Evolutionary conservation across 1,140 invertebrate genomes (phyloP).

Genomic region (Drosophila pseudoobscura): DNA sequence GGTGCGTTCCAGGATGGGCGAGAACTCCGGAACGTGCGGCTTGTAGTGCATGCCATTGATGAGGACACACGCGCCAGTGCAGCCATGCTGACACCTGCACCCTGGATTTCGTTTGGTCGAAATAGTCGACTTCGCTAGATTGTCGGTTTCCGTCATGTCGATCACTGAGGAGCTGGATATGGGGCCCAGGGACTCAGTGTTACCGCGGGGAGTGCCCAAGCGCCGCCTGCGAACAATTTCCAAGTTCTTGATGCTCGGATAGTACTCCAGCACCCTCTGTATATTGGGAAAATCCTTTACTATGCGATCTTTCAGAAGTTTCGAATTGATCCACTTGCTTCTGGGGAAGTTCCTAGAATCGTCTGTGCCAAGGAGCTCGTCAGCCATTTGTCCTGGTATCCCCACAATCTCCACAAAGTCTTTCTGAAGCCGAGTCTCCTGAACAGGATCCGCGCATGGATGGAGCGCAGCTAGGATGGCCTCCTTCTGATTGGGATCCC

Average conservation of each 20-base stretch:
- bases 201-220: neutral
- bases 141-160: neutral
- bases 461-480: too few relatives aligned
- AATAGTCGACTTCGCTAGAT: neutral
- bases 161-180: slow-evolving; percentile 2
- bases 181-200: slow-evolving; percentile 3
- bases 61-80: slow-evolving; percentile 13
- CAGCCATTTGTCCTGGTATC: neutral
- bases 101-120: neutral
- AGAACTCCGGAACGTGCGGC: slow-evolving; percentile 26
- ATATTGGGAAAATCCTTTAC: slow-evolving; percentile 11
- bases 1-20: slow-evolving; percentile 42
- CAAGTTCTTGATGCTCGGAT: slow-evolving; percentile 37
- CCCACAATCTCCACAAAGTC: neutral
- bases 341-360: neutral
- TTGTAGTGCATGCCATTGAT: slow-evolving; percentile 58
- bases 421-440: neutral
- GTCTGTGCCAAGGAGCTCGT: neutral
- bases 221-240: slow-evolving; percentile 24
- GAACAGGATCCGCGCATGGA: too few relatives aligned
- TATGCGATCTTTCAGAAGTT: neutral
- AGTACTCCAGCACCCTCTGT: slow-evolving; percentile 32
- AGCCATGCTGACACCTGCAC: neutral
- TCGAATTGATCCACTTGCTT: slow-evolving; percentile 15
- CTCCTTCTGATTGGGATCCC: neutral